Evolutionary conservation across 2,113 vertebrate species (phyloP).

Genomic region (Epinephelus lanceolatus): DNA sequence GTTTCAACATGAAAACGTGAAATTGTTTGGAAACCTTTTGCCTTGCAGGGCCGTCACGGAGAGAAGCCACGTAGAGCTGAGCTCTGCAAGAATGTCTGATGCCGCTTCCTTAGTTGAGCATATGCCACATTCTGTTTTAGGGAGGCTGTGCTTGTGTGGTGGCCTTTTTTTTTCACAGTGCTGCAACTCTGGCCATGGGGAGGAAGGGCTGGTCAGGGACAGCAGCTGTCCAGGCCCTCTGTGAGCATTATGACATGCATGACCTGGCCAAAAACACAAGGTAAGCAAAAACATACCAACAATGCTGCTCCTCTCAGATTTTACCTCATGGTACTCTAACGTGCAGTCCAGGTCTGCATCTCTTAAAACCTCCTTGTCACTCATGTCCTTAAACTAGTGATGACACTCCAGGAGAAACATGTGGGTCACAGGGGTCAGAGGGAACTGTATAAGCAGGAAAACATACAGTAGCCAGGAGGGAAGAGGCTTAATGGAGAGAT

Average conservation of each 20-base stretch:
- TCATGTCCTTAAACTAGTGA: background rate
- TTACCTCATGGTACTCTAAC: background rate
- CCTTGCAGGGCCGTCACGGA: slow-evolving; percentile 73
- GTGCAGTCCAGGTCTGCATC: background rate
- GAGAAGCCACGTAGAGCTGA: slow-evolving; percentile 73
- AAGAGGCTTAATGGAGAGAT: slow-evolving; percentile 58
- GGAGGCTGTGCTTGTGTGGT: slow-evolving; percentile 50
- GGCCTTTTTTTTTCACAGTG: slow-evolving; percentile 40
- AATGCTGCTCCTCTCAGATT: background rate
- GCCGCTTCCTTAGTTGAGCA: slow-evolving; percentile 74
- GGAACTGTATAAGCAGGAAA: slow-evolving; percentile 25
- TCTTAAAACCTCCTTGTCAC: background rate
- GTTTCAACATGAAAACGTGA: slow-evolving; percentile 73
- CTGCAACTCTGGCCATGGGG: slow-evolving; percentile 35
- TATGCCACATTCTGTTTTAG: slow-evolving; percentile 78
- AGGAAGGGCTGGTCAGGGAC: slow-evolving; percentile 63
- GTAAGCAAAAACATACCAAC: slow-evolving; percentile 47
- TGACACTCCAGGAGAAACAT: slow-evolving; percentile 15
- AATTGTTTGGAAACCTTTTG: slow-evolving; percentile 86
- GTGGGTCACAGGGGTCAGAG: slow-evolving; percentile 39
- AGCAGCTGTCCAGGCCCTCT: slow-evolving; percentile 66
- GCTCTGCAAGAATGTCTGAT: slow-evolving; percentile 76
- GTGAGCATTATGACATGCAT: slow-evolving; percentile 61
- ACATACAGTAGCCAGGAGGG: slow-evolving; percentile 10
- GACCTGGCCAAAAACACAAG: slow-evolving; percentile 48